These are phyloP conservation scores for Stigmatopora argus DNA, from an alignment of 2,113 vertebrate genomes.

Conservation along the genomic window DNA sequence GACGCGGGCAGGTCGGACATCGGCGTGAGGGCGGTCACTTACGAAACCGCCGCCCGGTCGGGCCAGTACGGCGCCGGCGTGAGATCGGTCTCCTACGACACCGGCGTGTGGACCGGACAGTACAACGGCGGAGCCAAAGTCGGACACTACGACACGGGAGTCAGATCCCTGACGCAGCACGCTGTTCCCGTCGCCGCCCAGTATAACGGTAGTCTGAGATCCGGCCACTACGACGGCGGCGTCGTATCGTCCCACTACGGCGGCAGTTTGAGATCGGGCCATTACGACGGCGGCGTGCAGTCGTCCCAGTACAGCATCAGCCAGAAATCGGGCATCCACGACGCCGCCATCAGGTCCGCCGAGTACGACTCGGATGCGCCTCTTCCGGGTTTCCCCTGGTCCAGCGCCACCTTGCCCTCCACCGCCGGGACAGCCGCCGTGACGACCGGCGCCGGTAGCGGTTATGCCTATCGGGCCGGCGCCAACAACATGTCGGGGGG, in stretches of 20 bases:
- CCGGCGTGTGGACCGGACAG: constrained; percentile 12
- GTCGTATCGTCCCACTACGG: constrained; percentile 21
- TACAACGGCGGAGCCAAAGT: constrained; percentile 24
- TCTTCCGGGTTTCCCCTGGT: constrained; percentile 57
- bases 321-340: constrained; percentile 31
- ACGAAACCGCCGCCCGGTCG: constrained; percentile 24
- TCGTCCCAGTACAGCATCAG: constrained; percentile 45
- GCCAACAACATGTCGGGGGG: constrained; percentile 59
- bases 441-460: constrained; percentile 23
- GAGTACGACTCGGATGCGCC: constrained; percentile 29
- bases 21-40: constrained; percentile 29
- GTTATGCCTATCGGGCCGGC: constrained; percentile 49
- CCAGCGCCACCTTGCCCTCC: constrained; percentile 55
- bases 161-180: constrained; percentile 17
- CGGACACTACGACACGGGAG: constrained; percentile 7
- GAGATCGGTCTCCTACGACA: constrained; percentile 23
- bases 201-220: constrained; percentile 4
- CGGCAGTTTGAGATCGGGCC: constrained; percentile 9
- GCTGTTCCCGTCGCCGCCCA: background rate
- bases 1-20: constrained; percentile 5
- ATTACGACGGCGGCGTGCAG: constrained; percentile 27
- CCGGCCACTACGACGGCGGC: constrained; percentile 33
- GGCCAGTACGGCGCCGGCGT: constrained; percentile 22
- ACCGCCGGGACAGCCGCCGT: constrained; percentile 12
- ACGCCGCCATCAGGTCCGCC: background rate